Base-by-base conservation (phyloP, 2,113 vertebrate species). In the Tragelaphus imberbis region DNA sequence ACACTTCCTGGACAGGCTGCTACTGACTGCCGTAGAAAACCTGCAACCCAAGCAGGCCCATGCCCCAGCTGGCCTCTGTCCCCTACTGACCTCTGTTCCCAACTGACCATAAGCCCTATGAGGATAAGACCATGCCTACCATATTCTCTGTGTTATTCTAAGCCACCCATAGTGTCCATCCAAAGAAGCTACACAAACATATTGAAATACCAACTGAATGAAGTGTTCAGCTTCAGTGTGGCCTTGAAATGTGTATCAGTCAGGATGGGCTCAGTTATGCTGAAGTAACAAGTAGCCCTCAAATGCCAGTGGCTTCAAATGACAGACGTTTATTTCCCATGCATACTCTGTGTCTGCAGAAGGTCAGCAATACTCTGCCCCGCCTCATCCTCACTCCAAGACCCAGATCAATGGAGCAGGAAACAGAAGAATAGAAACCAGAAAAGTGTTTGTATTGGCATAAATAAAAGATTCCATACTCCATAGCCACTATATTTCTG, bases 41-140 rank as follows among this genome's bases (percentile, higher is more conserved):
- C n/a, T 51, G 10, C 6, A 27, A 25, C 21, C 27, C 30, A 25
- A 16, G 55, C 36, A 7, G 56, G 33, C 68, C 25, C 15, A 3
- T 2, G 17, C 84, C 82, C 49, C 1, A 8, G 14, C 65, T 49
- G 55, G 16, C 79, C 36, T 23, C 56, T 23, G 56, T 11, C 40
- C 3, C 28, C 28, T 0, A 7, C 0, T 56, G 61, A 77, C 28
- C 16, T 16, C 56, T 17, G 27, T 33, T 17, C 3, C 40, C 21
- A 0, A 10, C 0, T 51, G 55, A 77, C 21, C 3, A 0, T 59
- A 14, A 11, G 33, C 9, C 49, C 56, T 19, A 0, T 30, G 21
- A 27, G 33, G 92, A n/a, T 1, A 10, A 44, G 44, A 40, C 55
- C 33, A 11, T 0, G 2, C 55, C 28, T 25, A 33, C 23, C 21